A percentile compares a stretch with the other conserved stretches of the same genome.
phyloP scores from a whole-genome alignment of 2,888 invertebrate species.

The Unio pictorum region DNA sequence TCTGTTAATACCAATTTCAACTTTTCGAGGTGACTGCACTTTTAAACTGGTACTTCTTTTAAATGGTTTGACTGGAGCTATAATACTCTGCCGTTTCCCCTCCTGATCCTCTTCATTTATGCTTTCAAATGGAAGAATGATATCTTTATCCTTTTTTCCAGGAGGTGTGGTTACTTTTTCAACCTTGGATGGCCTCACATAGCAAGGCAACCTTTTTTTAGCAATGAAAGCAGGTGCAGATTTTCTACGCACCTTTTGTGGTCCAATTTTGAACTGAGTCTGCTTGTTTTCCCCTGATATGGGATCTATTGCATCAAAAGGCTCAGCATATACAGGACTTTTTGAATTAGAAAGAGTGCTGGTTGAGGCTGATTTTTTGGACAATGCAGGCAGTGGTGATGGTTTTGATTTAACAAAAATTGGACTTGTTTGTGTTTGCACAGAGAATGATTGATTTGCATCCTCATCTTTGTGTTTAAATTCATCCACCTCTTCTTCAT shows the following conservation, averaged over 20 bases:
- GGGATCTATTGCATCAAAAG: slow-evolving; percentile 60
- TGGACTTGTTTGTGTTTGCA: slow-evolving; percentile 47
- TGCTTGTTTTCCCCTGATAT: slow-evolving; percentile 27
- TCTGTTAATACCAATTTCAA: too few species aligned
- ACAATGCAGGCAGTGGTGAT: slow-evolving; percentile 25
- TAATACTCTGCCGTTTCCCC: too few species aligned
- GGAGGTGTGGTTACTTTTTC: too few species aligned
- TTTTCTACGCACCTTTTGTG: slow-evolving; percentile 43
- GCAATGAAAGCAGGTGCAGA: slow-evolving; percentile 47
- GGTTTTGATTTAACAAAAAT: slow-evolving; percentile 36
- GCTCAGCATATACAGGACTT: slow-evolving; percentile 73
- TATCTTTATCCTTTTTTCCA: too few species aligned
- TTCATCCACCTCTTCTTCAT: slow-evolving; percentile 16
- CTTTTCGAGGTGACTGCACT: too few species aligned
- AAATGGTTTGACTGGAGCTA: too few species aligned
- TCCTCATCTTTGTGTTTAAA: slow-evolving; percentile 13
- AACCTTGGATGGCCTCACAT: too few species aligned
- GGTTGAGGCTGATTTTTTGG: slow-evolving; percentile 35
- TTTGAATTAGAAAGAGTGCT: slow-evolving; percentile 43
- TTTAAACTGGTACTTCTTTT: too few species aligned
- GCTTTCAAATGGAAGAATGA: too few species aligned
- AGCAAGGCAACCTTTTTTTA: slow-evolving; percentile 9
- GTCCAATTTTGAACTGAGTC: slow-evolving; percentile 9
- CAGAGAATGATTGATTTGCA: slow-evolving; percentile 16
- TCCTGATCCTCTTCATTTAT: too few species aligned